phyloP scores from a whole-genome alignment of 2,113 vertebrate species.

The Potamarius usumacintae region DNA sequence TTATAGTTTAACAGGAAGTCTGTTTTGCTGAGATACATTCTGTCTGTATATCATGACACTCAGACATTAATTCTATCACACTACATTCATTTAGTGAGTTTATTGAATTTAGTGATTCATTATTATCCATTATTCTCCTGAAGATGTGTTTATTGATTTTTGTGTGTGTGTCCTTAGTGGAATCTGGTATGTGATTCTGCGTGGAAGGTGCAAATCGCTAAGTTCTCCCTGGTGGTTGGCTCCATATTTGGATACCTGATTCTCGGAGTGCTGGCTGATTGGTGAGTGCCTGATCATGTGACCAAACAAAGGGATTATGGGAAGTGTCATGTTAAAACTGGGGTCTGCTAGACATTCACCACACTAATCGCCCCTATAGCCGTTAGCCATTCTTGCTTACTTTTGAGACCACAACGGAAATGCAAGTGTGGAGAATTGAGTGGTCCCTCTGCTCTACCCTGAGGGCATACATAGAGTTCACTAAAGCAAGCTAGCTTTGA shows the following conservation, averaged over 20 bases:
- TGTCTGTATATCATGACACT: not conserved
- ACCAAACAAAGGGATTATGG: not conserved
- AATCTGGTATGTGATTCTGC: constrained; percentile 89
- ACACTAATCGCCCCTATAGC: not conserved
- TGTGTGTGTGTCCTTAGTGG: constrained; percentile 79
- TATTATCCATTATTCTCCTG: not conserved
- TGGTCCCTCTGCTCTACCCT: not conserved
- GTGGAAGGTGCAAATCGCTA: constrained; percentile 95
- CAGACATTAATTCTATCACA: not conserved
- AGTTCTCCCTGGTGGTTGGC: constrained; percentile 94
- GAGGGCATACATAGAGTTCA: not conserved
- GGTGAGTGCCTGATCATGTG: constrained; percentile 76
- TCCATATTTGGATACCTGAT: constrained; percentile 97
- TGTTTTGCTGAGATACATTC: not conserved
- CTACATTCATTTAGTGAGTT: not conserved
- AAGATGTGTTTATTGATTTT: constrained; percentile 8
- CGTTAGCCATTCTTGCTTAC: not conserved
- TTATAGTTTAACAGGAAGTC: too few relatives aligned
- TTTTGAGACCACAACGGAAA: not conserved
- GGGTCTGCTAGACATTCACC: not conserved
- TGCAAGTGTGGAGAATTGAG: not conserved
- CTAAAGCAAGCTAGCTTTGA: not conserved
- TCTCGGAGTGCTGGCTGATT: constrained; percentile 94
- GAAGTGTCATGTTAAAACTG: not conserved
- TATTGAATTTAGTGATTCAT: not conserved